Evolutionary conservation across 1,140 invertebrate genomes (phyloP), one percentile per base, ranked within the genome.

Genomic region (Drosophila sp.): DNA sequence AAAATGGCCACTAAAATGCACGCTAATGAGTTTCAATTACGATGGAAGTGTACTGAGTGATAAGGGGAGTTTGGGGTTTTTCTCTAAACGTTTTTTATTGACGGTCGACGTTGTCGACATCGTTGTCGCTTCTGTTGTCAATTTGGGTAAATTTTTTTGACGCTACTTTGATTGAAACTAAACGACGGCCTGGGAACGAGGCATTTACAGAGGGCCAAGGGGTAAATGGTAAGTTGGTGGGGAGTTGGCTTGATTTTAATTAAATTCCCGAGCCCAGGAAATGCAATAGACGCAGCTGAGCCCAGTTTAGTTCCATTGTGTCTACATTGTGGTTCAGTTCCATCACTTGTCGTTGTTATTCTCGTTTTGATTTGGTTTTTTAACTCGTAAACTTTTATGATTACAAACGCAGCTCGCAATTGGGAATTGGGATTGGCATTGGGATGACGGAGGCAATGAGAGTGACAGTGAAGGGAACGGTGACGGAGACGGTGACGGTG

Each of bases 21-120:
- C 83, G 83, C 83, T 90, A 90, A 90, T 90, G 87, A 90, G 87
- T 90, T 90, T 90, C 82, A 90, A 90, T 90, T 90, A 90, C 87
- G 61, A 46, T 74, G 66, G 38, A 61, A 57, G 50, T 46, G 58
- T 51, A 81, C 48, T 25, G 29, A 32, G 72, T 46, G 66, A 54
- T 67, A 58, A 21, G 13, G 11, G 18, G 51, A n/a, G 14, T n/a
- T 29, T 32, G 25, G 34, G 46, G 18, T 13, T 9, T 56, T 56
- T 73, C 36, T 78, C 56, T 61, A 61, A 69, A 13, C 56, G 67
- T 72, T 86, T 86, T 83, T 86, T 87, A 82, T 87, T 78, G 83
- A 78, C 67, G 72, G 43, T 46, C 34, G 61, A 43, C 53, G 43
- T 46, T 29, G 61, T 38, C 53, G 51, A 56, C 48, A 38, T 67